Base-by-base conservation (phyloP, 2,113 vertebrate genomes). In the Hoplias malabaricus region DNA sequence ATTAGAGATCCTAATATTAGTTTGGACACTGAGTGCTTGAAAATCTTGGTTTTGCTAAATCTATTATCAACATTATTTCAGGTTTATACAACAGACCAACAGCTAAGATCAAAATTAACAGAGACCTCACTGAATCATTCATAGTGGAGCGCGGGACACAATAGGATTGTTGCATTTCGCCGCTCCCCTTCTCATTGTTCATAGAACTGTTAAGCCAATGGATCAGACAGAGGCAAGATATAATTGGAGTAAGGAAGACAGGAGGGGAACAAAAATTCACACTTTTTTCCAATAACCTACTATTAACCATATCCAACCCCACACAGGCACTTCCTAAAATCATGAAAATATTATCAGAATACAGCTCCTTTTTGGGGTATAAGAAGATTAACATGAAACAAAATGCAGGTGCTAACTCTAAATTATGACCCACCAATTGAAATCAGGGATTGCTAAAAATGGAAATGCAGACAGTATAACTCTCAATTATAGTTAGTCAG, bases 21-120 rank as follows among this genome's bases (percentile, higher is more conserved):
- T 57, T 7, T 46, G 73, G 16, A 21, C 21, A 67, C 8, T 1
- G 48, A 5, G 57, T 63, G 19, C 19, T 74, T 4, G 4, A 5
- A 29, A 62, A 13, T 1, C 11, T 74, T 46, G 57, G 57, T 14
- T 74, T 74, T 61, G 0, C 62, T 48, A 9, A 43, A 5, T 21
- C 16, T 2, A 10, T 43, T 25, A 63, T 74, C 5, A 9, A 74
- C 5, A 16, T 13, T 4, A 3, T 73, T 9, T 9, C 1, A 1
- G 12, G n/a, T 11, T 1, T 73, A 25, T 73, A 73, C 27, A 3
- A 40, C 7, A 13, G 19, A 19, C 57, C 72, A 43, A 63, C 21
- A 1, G 72, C 57, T 27, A 62, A 54, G 9, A 31, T 74, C 2
- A 74, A 74, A 63, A 74, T 74, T 21, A 74, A 74, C 46, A 57